These are phyloP conservation scores for Columba livia DNA, from an alignment of 2,113 vertebrate species.

Conservation along the genomic window DNA sequence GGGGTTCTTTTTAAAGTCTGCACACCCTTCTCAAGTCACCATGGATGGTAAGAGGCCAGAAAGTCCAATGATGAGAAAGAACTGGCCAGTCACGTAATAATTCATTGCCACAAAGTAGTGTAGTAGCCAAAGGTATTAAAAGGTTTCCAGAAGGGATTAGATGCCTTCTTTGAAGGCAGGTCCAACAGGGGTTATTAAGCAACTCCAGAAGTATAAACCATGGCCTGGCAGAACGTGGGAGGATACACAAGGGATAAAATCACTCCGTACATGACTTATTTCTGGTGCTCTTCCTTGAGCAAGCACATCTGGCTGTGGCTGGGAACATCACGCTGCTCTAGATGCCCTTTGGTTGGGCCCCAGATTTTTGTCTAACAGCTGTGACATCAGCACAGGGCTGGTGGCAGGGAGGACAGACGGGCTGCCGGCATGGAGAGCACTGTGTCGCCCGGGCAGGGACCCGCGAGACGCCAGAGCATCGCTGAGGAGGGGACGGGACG, in stretches of 20 bases:
- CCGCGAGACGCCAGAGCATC: too few species aligned
- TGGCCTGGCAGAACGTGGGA: background rate
- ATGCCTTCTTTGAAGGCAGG: background rate
- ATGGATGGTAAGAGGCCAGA: background rate
- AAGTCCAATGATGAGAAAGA: background rate
- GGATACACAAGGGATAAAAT: background rate
- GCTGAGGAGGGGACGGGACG: accelerated
- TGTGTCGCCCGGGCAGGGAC: too few species aligned
- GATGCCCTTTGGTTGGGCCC: background rate
- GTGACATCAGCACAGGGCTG: background rate
- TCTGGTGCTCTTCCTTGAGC: slow-evolving; percentile 1
- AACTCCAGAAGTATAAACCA: slow-evolving; percentile 15
- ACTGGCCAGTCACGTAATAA: background rate
- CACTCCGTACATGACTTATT: background rate
- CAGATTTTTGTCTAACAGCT: accelerated
- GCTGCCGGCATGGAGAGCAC: background rate
- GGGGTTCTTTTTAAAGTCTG: background rate
- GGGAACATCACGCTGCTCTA: background rate
- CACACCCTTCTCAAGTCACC: background rate
- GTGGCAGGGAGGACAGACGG: background rate
- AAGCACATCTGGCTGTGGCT: background rate
- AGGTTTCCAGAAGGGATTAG: slow-evolving; percentile 33
- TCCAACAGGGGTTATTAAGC: background rate
- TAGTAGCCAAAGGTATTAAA: background rate
- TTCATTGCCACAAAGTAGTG: background rate